phyloP scores from a whole-genome alignment of 2,113 vertebrate genomes.

The Chionodraco myersi region DNA sequence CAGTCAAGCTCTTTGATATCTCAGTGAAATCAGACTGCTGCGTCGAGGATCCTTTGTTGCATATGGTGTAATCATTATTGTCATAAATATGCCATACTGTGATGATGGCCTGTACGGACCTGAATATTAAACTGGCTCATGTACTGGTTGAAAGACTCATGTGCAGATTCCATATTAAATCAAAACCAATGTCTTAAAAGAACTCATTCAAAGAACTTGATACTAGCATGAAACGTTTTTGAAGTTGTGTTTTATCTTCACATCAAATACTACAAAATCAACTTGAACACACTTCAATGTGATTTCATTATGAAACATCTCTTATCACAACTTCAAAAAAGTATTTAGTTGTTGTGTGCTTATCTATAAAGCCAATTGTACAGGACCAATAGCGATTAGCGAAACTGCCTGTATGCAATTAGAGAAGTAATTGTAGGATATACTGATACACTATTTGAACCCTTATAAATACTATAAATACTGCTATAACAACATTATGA shows the following conservation, averaged over 20 bases:
- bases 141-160: neutral
- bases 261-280: neutral
- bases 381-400: neutral
- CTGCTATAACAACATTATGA: constrained; percentile 15
- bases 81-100: neutral
- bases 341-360: neutral
- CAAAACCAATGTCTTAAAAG: neutral
- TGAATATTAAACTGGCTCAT: neutral
- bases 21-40: neutral
- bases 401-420: neutral
- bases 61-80: neutral
- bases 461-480: constrained; percentile 1
- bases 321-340: neutral
- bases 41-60: neutral
- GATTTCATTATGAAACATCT: neutral
- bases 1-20: neutral
- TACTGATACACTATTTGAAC: constrained; percentile 6
- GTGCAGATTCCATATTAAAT: neutral
- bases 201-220: neutral
- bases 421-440: neutral
- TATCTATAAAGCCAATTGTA: neutral
- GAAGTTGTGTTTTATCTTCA: neutral
- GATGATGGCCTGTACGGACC: neutral
- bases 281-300: neutral
- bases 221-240: neutral